Conservation (phyloP, 1,140 invertebrate genomes). For the Nasonia giraulti region DNA sequence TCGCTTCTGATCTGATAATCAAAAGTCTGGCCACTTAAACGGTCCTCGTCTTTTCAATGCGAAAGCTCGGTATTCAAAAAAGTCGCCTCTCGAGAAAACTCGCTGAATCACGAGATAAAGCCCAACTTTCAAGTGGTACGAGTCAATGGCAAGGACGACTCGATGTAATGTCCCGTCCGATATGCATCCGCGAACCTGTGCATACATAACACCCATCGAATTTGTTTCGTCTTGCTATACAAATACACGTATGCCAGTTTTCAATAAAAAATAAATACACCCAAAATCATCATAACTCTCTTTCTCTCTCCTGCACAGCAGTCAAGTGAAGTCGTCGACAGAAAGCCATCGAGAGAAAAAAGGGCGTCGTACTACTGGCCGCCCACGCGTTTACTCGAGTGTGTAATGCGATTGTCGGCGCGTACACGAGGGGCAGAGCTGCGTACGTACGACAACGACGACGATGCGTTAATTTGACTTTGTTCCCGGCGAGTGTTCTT, state of each 20-base stretch:
- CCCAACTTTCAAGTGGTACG: neutral
- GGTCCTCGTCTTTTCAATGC: neutral
- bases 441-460: neutral
- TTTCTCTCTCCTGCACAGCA: neutral
- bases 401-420: conserved; percentile 42
- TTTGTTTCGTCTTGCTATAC: too few relatives aligned
- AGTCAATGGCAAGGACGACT: neutral
- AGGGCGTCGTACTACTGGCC: neutral
- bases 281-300: neutral
- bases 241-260: too few relatives aligned
- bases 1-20: neutral
- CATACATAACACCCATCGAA: conserved; percentile 12
- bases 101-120: conserved; percentile 1
- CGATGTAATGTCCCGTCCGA: conserved; percentile 6
- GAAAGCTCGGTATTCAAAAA: too few relatives aligned
- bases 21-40: neutral
- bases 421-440: neutral
- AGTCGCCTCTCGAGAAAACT: neutral
- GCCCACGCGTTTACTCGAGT: conserved; percentile 31
- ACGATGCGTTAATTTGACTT: conserved; percentile 48
- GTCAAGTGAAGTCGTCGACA: neutral
- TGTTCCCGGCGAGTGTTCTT: conserved; percentile 23
- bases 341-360: neutral
- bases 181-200: conserved; percentile 28
- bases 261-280: neutral